Evolutionary conservation across 23 tunicate species (phyloP).

Genomic region (Halocynthia aurantium): DNA sequence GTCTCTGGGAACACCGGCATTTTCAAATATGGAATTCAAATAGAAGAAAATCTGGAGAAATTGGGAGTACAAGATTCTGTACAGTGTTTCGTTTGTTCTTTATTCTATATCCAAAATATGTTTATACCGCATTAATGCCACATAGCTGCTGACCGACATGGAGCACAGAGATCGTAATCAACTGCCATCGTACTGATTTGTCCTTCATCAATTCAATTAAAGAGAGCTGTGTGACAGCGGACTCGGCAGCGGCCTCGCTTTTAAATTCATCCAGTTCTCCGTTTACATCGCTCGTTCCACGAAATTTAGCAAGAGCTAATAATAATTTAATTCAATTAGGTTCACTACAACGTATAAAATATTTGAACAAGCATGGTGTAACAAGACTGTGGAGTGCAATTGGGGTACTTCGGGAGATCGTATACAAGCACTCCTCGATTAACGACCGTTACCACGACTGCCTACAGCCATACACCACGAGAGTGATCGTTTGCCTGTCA

Average conservation of each 20-base stretch:
- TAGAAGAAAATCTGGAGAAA: constrained; percentile 83
- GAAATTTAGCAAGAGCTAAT: constrained; percentile 23
- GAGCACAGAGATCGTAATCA: constrained; percentile 11
- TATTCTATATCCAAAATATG: too few species aligned
- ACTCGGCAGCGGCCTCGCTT: constrained; percentile 18
- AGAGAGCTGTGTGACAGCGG: constrained; percentile 14
- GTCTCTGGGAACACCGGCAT: constrained; percentile 63
- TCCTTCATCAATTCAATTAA: constrained; percentile 25
- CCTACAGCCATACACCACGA: too few species aligned
- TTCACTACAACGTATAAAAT: too few species aligned
- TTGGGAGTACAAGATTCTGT: background rate
- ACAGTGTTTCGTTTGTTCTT: background rate
- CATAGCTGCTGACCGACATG: constrained; percentile 39
- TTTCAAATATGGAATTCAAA: constrained; percentile 68
- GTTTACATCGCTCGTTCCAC: constrained; percentile 32
- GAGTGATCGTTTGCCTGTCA: too few species aligned
- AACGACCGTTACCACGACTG: too few species aligned
- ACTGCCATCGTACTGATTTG: constrained; percentile 29
- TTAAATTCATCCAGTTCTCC: constrained; percentile 35
- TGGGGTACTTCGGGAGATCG: too few species aligned
- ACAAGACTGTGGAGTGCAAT: too few species aligned
- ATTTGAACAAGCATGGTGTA: too few species aligned
- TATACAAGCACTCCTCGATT: too few species aligned
- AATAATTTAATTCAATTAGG: background rate
- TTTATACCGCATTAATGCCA: constrained; percentile 27